These are phyloP conservation scores for Anableps anableps DNA, from an alignment of 2,797 vertebrate genomes.

Conservation along the genomic window DNA sequence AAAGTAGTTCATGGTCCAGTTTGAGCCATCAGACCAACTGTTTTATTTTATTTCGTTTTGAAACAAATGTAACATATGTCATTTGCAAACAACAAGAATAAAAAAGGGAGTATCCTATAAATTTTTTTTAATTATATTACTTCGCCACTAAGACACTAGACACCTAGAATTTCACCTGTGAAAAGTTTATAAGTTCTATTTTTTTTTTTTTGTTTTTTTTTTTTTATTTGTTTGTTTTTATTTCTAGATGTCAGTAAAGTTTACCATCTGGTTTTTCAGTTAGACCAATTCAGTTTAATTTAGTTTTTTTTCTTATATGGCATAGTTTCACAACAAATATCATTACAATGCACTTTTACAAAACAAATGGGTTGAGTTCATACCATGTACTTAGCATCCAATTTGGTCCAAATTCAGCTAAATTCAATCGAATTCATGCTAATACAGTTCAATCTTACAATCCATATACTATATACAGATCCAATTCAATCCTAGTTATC, in stretches of 20 bases:
- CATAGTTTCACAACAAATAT: not conserved
- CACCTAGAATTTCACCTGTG: conserved; percentile 9
- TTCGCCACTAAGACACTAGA: conserved; percentile 14
- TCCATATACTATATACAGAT: too few relatives aligned
- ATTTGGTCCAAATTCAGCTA: not conserved
- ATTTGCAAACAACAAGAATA: not conserved
- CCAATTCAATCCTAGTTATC: too few relatives aligned
- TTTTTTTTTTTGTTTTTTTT: too few relatives aligned
- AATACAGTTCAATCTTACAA: too few relatives aligned
- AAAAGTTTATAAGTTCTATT: conserved; percentile 3
- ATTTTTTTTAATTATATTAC: conserved; percentile 6
- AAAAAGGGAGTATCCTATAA: not conserved
- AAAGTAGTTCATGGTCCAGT: not conserved
- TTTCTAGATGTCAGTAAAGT: conserved; percentile 1
- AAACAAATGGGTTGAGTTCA: not conserved
- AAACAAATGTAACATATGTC: not conserved
- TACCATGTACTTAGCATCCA: not conserved
- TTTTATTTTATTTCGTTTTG: not conserved
- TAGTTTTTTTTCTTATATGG: not conserved
- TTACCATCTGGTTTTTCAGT: conserved; percentile 34
- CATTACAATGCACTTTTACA: not conserved
- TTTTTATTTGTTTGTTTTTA: not conserved
- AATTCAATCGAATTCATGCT: too few relatives aligned
- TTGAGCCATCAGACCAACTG: not conserved
- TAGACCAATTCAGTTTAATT: not conserved